A percentile compares a stretch with the other conserved stretches of the same genome.
Evolutionary conservation across 2,113 vertebrate species (phyloP).

Genomic region (Oncorhynchus mykiss): DNA sequence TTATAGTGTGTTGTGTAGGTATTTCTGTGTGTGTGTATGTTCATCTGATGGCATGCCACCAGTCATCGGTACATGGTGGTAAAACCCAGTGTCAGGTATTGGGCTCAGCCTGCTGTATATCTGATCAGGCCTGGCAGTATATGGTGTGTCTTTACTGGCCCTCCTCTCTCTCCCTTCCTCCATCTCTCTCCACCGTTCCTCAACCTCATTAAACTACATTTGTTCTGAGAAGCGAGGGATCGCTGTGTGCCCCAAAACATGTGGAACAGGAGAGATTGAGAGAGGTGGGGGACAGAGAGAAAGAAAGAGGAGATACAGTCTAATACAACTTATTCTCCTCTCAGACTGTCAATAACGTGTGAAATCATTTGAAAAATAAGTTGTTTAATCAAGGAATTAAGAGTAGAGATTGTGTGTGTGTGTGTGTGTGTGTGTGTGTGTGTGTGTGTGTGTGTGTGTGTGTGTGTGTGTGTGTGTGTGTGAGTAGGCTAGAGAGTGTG

Average conservation of each 20-base stretch:
- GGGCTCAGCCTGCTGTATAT: background rate
- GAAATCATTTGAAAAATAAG: background rate
- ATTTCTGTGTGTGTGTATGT: background rate
- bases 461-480: no score
- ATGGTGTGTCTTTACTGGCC: constrained; percentile 50
- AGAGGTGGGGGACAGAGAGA: background rate
- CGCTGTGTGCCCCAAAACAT: constrained; percentile 38
- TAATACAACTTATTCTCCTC: background rate
- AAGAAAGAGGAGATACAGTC: constrained; percentile 14
- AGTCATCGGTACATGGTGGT: background rate
- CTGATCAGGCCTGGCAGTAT: constrained; percentile 25
- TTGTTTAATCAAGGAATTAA: background rate
- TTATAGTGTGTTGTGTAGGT: no score
- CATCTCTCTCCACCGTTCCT: constrained; percentile 36
- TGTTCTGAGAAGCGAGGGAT: constrained; percentile 46
- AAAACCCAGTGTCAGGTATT: no score
- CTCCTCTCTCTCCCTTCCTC: constrained; percentile 2
- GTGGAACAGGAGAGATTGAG: constrained; percentile 4
- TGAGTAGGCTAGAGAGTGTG: no score
- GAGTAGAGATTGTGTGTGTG: background rate
- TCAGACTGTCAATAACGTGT: background rate
- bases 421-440: background rate
- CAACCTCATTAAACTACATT: constrained; percentile 65
- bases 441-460: no score
- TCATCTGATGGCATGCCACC: background rate